A percentile compares a stretch with the other conserved stretches of the same genome.
Conservation (phyloP, 1,140 invertebrate genomes). For the Eriosoma lanigerum region DNA sequence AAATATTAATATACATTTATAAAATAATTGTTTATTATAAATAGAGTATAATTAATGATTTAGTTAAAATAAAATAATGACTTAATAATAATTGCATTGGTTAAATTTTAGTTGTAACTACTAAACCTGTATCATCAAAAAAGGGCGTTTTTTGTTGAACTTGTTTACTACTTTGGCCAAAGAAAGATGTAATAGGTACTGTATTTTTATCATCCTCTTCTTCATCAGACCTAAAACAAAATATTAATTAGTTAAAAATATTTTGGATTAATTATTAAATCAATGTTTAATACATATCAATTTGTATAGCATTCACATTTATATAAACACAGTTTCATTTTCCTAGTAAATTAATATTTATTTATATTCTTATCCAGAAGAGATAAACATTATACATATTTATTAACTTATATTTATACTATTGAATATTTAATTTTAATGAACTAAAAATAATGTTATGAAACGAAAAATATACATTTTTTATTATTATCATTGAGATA, state of each 20-base stretch:
- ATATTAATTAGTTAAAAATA: background rate
- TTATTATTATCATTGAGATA: too few relatives aligned
- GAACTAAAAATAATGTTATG: too few relatives aligned
- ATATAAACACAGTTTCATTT: background rate
- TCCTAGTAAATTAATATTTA: background rate
- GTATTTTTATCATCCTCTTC: constrained; percentile 26
- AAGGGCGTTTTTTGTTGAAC: constrained; percentile 28
- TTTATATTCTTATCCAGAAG: too few relatives aligned
- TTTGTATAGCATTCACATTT: too few relatives aligned
- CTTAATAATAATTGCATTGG: background rate
- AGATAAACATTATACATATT: too few relatives aligned
- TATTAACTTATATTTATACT: too few relatives aligned
- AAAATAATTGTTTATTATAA: background rate
- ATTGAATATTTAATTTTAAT: too few relatives aligned
- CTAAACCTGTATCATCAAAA: constrained; percentile 40
- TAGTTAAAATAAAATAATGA: too few relatives aligned
- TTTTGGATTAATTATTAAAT: background rate
- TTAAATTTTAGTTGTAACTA: constrained; percentile 17
- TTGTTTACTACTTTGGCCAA: constrained; percentile 14
- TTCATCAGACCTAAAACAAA: constrained; percentile 39
- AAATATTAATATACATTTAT: background rate
- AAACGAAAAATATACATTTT: too few relatives aligned
- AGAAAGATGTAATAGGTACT: constrained; percentile 38
- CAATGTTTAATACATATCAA: too few relatives aligned
- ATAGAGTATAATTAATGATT: too few relatives aligned